These are phyloP conservation scores for Thecophora atra DNA, from an alignment of 2,888 invertebrate species.

Conservation along the genomic window DNA sequence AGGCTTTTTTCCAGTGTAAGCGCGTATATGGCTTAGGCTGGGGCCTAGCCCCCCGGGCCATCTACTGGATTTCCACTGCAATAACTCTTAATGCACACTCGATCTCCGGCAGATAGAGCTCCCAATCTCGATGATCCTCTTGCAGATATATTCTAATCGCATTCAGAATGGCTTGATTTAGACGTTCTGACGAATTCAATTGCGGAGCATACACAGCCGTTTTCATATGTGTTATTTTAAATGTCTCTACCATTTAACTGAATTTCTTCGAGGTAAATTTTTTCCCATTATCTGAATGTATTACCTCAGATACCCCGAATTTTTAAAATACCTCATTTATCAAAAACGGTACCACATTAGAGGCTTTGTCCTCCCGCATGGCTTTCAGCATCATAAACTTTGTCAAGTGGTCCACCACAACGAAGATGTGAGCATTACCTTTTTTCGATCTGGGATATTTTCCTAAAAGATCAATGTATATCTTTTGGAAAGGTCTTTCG, in stretches of 20 bases:
- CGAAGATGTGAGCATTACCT: too few species aligned
- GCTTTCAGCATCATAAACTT: too few species aligned
- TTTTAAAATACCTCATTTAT: background rate
- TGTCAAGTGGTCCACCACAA: too few species aligned
- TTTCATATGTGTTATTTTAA: background rate
- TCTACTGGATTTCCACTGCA: too few species aligned
- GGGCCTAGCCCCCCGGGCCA: too few species aligned
- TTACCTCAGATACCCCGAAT: background rate
- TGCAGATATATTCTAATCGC: slow-evolving; percentile 11
- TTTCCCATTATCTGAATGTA: slow-evolving; percentile 9
- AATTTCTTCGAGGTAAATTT: background rate
- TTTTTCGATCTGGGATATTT: too few species aligned
- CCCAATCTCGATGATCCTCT: slow-evolving; percentile 8
- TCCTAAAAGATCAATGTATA: too few species aligned
- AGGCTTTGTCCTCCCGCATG: too few species aligned
- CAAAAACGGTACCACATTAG: too few species aligned
- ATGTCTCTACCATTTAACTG: background rate
- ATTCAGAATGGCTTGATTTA: background rate
- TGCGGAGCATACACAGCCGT: slow-evolving; percentile 5
- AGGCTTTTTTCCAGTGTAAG: too few species aligned
- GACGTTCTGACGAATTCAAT: background rate
- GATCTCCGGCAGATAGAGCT: slow-evolving; percentile 1
- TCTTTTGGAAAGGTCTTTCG: too few species aligned
- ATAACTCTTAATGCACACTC: slow-evolving; percentile 10
- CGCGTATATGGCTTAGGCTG: too few species aligned